These are phyloP conservation scores for Nematostella vectensis DNA, from an alignment of 92 coral and sea anemone genomes.

Conservation along the genomic window DNA sequence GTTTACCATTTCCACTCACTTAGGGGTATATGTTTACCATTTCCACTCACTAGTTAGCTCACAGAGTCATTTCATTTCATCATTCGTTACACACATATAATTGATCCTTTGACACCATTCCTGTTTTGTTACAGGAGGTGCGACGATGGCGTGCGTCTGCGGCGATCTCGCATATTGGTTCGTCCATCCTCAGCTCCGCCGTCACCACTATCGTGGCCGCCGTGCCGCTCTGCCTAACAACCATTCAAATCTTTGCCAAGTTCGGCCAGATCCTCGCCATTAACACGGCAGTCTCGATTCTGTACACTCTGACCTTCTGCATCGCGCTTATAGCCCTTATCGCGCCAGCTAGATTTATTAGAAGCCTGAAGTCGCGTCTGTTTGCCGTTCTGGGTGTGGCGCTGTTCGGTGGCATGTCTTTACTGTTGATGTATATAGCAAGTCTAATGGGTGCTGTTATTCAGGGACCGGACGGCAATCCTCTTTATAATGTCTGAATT, in stretches of 20 bases:
- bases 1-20: too few relatives aligned
- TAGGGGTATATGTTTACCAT: too few relatives aligned
- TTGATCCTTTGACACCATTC: too few relatives aligned
- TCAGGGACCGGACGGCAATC: constrained; percentile 80
- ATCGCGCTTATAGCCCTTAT: constrained; percentile 62
- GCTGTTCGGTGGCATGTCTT: constrained; percentile 18
- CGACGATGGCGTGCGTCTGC: constrained; percentile 86
- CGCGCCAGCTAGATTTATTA: constrained; percentile 72
- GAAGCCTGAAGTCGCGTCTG: constrained; percentile 24
- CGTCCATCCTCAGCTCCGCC: constrained; percentile 90
- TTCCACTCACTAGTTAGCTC: too few relatives aligned
- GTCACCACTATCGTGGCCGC: constrained; percentile 87
- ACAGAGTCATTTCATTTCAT: too few relatives aligned
- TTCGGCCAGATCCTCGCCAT: constrained; percentile 94
- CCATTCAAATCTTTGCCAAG: constrained; percentile 94
- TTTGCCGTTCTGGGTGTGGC: constrained; percentile 36
- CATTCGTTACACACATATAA: too few relatives aligned
- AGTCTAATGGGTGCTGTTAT: constrained; percentile 50
- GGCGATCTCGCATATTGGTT: constrained; percentile 93
- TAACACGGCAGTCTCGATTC: constrained; percentile 81
- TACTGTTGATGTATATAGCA: constrained; percentile 33
- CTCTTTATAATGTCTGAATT: constrained; percentile 39
- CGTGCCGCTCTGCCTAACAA: constrained; percentile 80
- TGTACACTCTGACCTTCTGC: constrained; percentile 72
- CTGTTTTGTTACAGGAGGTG: constrained; percentile 46